Evolutionary conservation across 2,888 invertebrate species (phyloP).

Genomic region (Anorthoa munda): DNA sequence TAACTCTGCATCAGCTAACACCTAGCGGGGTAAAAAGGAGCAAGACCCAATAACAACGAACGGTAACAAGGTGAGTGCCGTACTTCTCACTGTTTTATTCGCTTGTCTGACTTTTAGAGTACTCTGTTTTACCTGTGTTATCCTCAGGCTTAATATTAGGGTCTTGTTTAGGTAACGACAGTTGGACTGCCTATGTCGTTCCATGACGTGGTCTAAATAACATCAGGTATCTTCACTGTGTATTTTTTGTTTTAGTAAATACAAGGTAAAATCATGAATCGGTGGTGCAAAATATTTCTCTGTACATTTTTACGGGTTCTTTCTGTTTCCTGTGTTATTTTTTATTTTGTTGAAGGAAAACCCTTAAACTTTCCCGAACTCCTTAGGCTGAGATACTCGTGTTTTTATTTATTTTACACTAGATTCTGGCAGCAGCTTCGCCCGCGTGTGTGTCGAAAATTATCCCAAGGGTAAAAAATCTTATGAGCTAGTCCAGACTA

Average conservation of each 20-base stretch:
- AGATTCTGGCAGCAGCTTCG: too few relatives aligned
- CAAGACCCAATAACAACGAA: slow-evolving; percentile 60
- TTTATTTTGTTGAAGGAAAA: slow-evolving; percentile 31
- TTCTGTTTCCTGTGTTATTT: slow-evolving; percentile 18
- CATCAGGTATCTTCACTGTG: slow-evolving; percentile 14
- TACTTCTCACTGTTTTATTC: slow-evolving; percentile 62
- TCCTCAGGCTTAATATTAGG: slow-evolving; percentile 55
- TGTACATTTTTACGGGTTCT: slow-evolving; percentile 39
- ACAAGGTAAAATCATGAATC: slow-evolving; percentile 15
- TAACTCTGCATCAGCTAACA: slow-evolving; percentile 58
- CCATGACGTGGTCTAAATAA: slow-evolving; percentile 32
- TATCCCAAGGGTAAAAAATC: too few relatives aligned
- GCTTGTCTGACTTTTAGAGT: slow-evolving; percentile 64
- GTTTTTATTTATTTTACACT: slow-evolving; percentile 5
- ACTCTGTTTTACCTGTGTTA: slow-evolving; percentile 57
- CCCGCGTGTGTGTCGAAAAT: too few relatives aligned
- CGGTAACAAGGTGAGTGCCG: slow-evolving; percentile 61
- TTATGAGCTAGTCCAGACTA: too few relatives aligned
- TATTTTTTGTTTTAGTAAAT: slow-evolving; percentile 11
- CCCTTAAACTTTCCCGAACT: slow-evolving; percentile 23
- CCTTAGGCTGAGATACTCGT: neutral
- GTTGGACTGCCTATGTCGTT: slow-evolving; percentile 34
- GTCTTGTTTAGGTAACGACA: slow-evolving; percentile 53
- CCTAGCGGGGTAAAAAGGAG: slow-evolving; percentile 55
- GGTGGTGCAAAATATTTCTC: slow-evolving; percentile 23